These are phyloP conservation scores for Drosophila robusta DNA, from an alignment of 2,888 invertebrate genomes.

Conservation along the genomic window DNA sequence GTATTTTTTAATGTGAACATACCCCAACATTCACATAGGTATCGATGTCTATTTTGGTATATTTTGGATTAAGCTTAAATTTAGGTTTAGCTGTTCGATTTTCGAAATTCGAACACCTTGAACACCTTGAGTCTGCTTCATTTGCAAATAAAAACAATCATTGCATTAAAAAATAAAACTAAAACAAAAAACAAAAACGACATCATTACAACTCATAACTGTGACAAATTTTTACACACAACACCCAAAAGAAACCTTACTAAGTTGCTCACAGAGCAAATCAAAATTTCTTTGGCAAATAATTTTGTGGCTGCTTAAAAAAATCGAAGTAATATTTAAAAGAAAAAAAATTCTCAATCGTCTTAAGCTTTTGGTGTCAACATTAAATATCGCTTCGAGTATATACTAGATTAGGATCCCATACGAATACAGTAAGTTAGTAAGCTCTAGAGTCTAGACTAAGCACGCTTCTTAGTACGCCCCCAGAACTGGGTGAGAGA, in stretches of 20 bases:
- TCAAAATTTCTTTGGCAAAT: slow-evolving; percentile 46
- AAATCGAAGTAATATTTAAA: slow-evolving; percentile 37
- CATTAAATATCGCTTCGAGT: slow-evolving; percentile 44
- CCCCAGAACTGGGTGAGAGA: slow-evolving; percentile 33
- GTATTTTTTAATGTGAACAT: slow-evolving; percentile 60
- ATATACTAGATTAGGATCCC: slow-evolving; percentile 8
- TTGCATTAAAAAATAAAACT: slow-evolving; percentile 32
- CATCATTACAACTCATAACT: slow-evolving; percentile 65
- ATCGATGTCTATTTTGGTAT: slow-evolving; percentile 61
- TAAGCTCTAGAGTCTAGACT: slow-evolving; percentile 56
- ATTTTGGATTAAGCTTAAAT: slow-evolving; percentile 62
- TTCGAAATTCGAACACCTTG: slow-evolving; percentile 4
- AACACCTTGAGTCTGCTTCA: slow-evolving; percentile 47
- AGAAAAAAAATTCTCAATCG: slow-evolving; percentile 23
- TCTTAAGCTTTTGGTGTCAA: slow-evolving; percentile 65
- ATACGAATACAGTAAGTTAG: slow-evolving; percentile 22
- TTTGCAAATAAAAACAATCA: slow-evolving; percentile 59
- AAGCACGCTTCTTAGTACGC: slow-evolving; percentile 73
- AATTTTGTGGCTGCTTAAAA: slow-evolving; percentile 82
- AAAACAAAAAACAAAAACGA: slow-evolving; percentile 3
- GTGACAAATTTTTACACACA: slow-evolving; percentile 61
- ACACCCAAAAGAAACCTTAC: slow-evolving; percentile 30
- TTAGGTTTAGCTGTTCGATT: slow-evolving; percentile 56
- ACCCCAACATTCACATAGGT: slow-evolving; percentile 40
- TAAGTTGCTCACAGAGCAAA: slow-evolving; percentile 62